Evolutionary conservation across 2,888 invertebrate species (phyloP), one percentile per base, ranked within the genome.

Genomic region (Cyclophora albipunctata): DNA sequence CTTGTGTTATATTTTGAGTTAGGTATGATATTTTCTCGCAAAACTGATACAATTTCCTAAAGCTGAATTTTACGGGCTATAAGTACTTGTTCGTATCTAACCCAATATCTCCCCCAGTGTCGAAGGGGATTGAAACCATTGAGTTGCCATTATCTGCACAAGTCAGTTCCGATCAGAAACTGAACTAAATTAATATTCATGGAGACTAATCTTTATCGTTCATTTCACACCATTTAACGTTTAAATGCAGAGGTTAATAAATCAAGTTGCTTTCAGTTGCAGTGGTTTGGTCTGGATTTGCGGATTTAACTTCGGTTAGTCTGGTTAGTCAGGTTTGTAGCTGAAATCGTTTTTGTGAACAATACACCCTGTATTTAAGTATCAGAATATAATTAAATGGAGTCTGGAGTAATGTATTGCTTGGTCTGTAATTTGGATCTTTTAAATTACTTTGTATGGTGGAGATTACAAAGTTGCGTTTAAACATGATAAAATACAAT

Each of bases 221-320:
- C 69, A 75, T 74, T 76, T 74, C 75, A 64, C 71, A 57, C 74
- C 80, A 78, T 81, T 80, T 72, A 74, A 60, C 69, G 60, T 62
- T 73, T 64, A 65, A 71, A 67, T 64, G 59, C 61, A 52, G 60
- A 64, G 63, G 71, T 67, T 71, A 66, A 75, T 79, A 78, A 77
- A 79, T 78, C 73, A 73, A 59, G 50, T 47, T 51, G 59, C 58
- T 64, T 67, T 64, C 65, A 62, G 61, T 61, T 65, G 56, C 66
- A 68, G 58, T 59, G 57, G 47, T 52, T 50, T 4, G 4, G 53
- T 53, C 59, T 50, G 48, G 47, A 49, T 51, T 55, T 53, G 53
- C 44, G 55, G 50, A 49, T 43, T 37, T 40, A 45, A 49, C 48
- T 52, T 43, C 48, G 53, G 50, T 45, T 35, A 33, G 37, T 45